These are phyloP conservation scores for Streblospio benedicti DNA, from an alignment of 1,140 invertebrate species.

Conservation along the genomic window DNA sequence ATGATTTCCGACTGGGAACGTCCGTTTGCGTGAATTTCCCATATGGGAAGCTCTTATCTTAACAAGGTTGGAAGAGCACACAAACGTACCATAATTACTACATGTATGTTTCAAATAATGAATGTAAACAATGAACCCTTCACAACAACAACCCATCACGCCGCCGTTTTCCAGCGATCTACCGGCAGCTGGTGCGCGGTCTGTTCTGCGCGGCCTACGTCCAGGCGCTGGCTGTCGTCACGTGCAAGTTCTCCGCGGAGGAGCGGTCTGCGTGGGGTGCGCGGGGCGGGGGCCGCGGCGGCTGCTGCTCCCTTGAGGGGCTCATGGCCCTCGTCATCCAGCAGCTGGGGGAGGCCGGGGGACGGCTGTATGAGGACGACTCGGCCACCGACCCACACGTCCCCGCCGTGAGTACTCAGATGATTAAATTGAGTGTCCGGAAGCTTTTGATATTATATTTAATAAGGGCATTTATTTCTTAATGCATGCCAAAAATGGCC, in stretches of 20 bases:
- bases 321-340: constrained; percentile 49
- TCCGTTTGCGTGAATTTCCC: too few species aligned
- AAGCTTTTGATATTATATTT: too few species aligned
- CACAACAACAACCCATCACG: too few species aligned
- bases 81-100: too few species aligned
- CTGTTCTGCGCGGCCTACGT: constrained; percentile 82
- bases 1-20: too few species aligned
- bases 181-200: constrained; percentile 71
- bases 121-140: too few species aligned
- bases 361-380: constrained; percentile 51
- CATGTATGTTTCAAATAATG: too few species aligned
- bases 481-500: too few species aligned
- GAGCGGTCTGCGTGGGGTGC: constrained; percentile 49
- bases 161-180: constrained; percentile 68
- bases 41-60: too few species aligned
- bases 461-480: too few species aligned
- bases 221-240: constrained; percentile 69
- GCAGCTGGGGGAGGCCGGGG: constrained; percentile 46
- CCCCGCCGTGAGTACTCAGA: constrained; percentile 32
- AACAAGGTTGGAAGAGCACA: too few species aligned
- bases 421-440: neutral
- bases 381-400: constrained; percentile 27
- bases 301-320: constrained; percentile 26
- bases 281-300: constrained; percentile 19
- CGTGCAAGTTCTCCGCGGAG: constrained; percentile 55